Percentiles rank a stretch among this genome's conserved stretches.
These are phyloP conservation scores for Vulpes ferrilata DNA, from an alignment of 2,113 vertebrate genomes.

Conservation along the genomic window DNA sequence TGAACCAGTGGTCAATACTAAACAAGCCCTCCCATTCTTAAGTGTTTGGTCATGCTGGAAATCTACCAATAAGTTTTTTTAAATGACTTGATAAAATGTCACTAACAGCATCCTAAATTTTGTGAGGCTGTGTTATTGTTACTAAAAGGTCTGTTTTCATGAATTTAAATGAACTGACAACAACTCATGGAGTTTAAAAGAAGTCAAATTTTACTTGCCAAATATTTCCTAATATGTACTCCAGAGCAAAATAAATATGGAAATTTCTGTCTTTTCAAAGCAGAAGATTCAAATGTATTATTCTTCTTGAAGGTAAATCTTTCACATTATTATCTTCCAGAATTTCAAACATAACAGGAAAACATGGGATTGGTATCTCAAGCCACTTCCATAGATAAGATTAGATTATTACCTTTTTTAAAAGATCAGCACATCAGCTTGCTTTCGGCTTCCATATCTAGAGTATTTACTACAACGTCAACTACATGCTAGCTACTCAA, in stretches of 20 bases:
- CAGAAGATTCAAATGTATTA: not conserved
- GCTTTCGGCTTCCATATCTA: not conserved
- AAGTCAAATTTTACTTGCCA: conserved; percentile 12
- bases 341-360: conserved; percentile 24
- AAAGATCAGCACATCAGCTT: conserved; percentile 67
- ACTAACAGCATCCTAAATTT: not conserved
- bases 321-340: not conserved
- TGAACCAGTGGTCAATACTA: not conserved
- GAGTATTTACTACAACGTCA: not conserved
- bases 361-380: conserved; percentile 20
- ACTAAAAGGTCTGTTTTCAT: not conserved
- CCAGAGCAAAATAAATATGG: conserved; percentile 40
- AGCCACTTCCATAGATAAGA: conserved; percentile 58
- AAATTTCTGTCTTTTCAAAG: conserved; percentile 52
- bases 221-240: not conserved
- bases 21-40: not conserved
- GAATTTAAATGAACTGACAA: conserved; percentile 46
- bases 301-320: conserved; percentile 58
- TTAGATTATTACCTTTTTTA: conserved; percentile 66
- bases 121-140: not conserved
- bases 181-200: not conserved
- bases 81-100: not conserved
- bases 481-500: not conserved
- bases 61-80: not conserved
- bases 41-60: not conserved